Base-by-base conservation (phyloP, 2,797 vertebrate species). In the Danionella dracula region DNA sequence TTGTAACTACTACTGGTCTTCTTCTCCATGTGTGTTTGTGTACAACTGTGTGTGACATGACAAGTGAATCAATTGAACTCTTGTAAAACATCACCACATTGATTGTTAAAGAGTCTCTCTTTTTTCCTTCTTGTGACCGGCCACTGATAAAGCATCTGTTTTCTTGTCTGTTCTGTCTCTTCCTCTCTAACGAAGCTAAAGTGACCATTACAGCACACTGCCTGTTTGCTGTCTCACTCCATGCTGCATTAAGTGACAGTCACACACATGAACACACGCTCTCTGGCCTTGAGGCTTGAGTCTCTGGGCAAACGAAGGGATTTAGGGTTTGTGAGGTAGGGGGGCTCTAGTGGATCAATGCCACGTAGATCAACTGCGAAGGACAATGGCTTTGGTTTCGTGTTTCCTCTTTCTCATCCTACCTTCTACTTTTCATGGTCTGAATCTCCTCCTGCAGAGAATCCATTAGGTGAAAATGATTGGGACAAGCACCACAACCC, bases 251-350 rank as follows among this genome's bases (percentile, higher is more conserved):
- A 40, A 51, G 13, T 13, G 13, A 51, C 42, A 58, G 17, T 63
- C 48, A 31, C 42, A 37, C 21, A 64, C 41, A n/a, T n/a, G n/a
- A n/a, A n/a, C n/a, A n/a, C n/a, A 45, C 21, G 37, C 38, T 53
- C 27, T 42, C 40, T 56, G 69, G 46, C 68, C 65, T 69, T 65
- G 68, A 68, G 59, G 63, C 54, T 38, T 54, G 19, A 63, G 63
- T 58, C 46, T 66, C n/a, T 50, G 17, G 31, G 19, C 46, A 37
- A 57, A 69, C 56, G 35, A 49, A 49, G 15, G 31, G 42, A n/a
- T n/a, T n/a, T n/a, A n/a, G n/a, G n/a, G n/a, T n/a, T n/a, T n/a
- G n/a, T n/a, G n/a, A n/a, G n/a, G n/a, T n/a, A 35, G 38, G 15
- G 6, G 31, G 37, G n/a, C 56, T 27, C 45, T 10, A 32, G 41